Percentiles rank a stretch among this genome's conserved stretches.
Evolutionary conservation across 2,797 vertebrate species (phyloP).

Genomic region (Serranus cabrilla): DNA sequence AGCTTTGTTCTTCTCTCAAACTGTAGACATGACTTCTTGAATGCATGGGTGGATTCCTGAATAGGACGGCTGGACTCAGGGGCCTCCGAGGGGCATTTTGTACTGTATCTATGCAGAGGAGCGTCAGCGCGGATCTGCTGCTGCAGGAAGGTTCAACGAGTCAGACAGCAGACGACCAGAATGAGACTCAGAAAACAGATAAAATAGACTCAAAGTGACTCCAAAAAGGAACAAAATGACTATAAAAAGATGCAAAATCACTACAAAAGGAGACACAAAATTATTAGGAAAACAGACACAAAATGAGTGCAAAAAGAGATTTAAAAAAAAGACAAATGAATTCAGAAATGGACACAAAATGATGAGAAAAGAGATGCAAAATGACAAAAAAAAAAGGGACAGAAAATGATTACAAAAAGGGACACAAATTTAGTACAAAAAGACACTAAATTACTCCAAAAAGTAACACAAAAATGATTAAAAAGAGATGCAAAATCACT

Average conservation of each 20-base stretch:
- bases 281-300: not conserved
- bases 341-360: not conserved
- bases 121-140: not conserved
- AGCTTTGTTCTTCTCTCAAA: too few species aligned
- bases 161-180: not conserved
- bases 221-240: not conserved
- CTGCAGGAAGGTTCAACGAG: not conserved
- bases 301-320: not conserved
- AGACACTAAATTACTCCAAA: not conserved
- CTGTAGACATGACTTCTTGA: too few species aligned
- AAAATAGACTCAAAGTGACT: not conserved
- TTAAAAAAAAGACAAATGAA: accelerated
- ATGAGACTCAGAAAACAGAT: not conserved
- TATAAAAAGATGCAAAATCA: not conserved
- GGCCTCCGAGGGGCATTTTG: too few species aligned
- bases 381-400: not conserved
- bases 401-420: not conserved
- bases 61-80: too few species aligned
- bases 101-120: too few species aligned
- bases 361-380: not conserved
- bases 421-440: not conserved
- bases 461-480: not conserved
- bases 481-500: not conserved
- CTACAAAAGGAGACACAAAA: not conserved
- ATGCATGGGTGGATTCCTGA: too few species aligned